Evolutionary conservation across 1,140 invertebrate genomes (phyloP), one percentile per base, ranked within the genome.

Genomic region (Bombus polaris): DNA sequence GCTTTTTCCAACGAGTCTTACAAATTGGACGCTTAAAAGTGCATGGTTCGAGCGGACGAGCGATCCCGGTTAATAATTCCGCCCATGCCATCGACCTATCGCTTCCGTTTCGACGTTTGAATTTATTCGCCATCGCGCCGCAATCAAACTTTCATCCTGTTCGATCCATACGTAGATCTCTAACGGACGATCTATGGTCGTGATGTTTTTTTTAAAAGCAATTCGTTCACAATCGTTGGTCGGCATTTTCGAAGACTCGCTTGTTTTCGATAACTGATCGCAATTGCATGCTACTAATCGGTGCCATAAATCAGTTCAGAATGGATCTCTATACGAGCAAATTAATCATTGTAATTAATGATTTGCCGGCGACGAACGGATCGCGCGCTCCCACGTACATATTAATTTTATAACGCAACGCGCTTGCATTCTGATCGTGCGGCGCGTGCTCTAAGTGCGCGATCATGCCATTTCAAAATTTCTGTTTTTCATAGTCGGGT

Each of bases 291-390:
- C 15, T 59, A 65, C 62, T 81, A 72, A 72, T 81, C 47, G 70
- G 1, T 0, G 5, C 22, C 32, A 66, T 83, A 83, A 77, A 83
- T 83, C 81, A 80, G 42, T 25, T 0, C 25, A 28, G 13, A 12
- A 12, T n/a, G 18, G 39, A 42, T 59, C 18, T 44, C 37, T n/a
- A 44, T 72, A 77, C 22, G 22, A 37, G 62, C 22, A 32, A 62
- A 83, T 83, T 77, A 83, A 83, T 83, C 73, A 83, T 77, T 6
- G 74, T 77, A 77, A 77, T 77, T 77, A 77, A 83, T 83, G 74
- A 77, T 83, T 83, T 57, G 42, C 6, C 44, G 28, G 35, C 53
- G 53, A 70, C 53, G 47, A 73, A 73, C 42, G 70, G 53, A 73
- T 81, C 57, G 32, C 35, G 62, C 47, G 32, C 28, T 0, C 22